Evolutionary conservation across 2,888 invertebrate genomes (phyloP).

Genomic region (Willowsia nigromaculata): DNA sequence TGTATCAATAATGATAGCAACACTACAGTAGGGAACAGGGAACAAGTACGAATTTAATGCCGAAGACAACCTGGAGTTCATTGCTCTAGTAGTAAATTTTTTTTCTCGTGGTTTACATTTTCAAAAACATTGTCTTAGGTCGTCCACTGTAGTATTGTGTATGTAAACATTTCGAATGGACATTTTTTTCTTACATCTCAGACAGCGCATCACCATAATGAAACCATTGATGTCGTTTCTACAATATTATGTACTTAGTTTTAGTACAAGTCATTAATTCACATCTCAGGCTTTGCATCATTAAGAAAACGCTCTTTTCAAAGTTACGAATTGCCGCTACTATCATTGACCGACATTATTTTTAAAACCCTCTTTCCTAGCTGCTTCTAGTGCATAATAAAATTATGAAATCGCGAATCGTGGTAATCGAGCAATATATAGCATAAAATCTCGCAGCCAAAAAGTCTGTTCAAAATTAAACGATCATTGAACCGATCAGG

Average conservation of each 20-base stretch:
- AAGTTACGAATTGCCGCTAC: no score
- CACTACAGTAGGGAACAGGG: neutral
- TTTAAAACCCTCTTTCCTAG: no score
- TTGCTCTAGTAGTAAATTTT: slow-evolving; percentile 52
- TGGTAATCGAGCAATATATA: no score
- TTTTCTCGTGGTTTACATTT: slow-evolving; percentile 30
- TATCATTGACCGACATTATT: no score
- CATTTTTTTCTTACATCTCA: neutral
- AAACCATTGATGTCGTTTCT: slow-evolving; percentile 7
- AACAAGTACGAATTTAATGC: slow-evolving; percentile 10
- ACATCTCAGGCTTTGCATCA: neutral
- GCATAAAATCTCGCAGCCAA: no score
- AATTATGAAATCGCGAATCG: no score
- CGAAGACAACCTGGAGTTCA: slow-evolving; percentile 70
- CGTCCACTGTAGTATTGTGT: slow-evolving; percentile 30
- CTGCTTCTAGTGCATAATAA: no score
- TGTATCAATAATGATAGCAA: slow-evolving; percentile 34
- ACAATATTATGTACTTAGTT: neutral
- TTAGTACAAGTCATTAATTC: neutral
- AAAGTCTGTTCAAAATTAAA: slow-evolving; percentile 1
- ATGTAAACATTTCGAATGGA: slow-evolving; percentile 28
- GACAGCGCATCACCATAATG: slow-evolving; percentile 3
- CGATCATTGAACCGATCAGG: slow-evolving; percentile 18
- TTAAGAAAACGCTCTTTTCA: neutral
- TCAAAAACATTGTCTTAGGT: slow-evolving; percentile 68